A percentile compares a stretch with the other conserved stretches of the same genome.
These are phyloP conservation scores for Danionella cerebrum DNA, from an alignment of 2,113 vertebrate genomes.

Conservation along the genomic window DNA sequence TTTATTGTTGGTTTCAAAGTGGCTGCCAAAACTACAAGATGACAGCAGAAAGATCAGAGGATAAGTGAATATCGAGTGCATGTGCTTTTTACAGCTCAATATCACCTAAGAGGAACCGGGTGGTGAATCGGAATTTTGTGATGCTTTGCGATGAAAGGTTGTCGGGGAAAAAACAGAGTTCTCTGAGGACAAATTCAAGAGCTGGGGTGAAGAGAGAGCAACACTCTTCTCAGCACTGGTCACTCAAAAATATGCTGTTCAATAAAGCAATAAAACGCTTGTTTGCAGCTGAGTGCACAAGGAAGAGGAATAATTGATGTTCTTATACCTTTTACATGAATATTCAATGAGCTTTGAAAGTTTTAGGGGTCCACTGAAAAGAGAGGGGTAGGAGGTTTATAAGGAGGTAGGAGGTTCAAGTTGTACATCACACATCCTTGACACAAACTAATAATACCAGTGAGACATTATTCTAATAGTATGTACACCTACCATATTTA, in stretches of 20 bases:
- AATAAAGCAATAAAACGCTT: not conserved
- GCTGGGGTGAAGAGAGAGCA: not conserved
- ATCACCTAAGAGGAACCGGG: slow-evolving; percentile 30
- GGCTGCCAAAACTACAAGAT: not conserved
- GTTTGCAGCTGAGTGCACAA: not conserved
- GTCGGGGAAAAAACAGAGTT: not conserved
- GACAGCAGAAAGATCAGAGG: slow-evolving; percentile 39
- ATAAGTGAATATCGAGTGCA: slow-evolving; percentile 17
- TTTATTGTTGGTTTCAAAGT: not conserved
- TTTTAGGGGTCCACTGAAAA: not conserved
- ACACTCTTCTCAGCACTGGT: not conserved
- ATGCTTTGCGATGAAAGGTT: not conserved
- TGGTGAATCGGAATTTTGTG: not conserved
- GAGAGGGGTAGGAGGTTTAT: not conserved
- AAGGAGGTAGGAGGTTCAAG: not conserved
- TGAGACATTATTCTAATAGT: slow-evolving; percentile 38
- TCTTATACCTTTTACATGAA: not conserved
- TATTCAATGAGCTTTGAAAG: not conserved
- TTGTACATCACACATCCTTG: slow-evolving; percentile 42
- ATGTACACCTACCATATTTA: slow-evolving; percentile 50
- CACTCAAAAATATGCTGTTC: not conserved
- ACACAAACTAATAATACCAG: slow-evolving; percentile 50
- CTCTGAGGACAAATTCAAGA: slow-evolving; percentile 2
- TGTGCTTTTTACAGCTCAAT: slow-evolving; percentile 26
- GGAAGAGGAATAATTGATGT: not conserved